Percentiles rank a stretch among this genome's conserved stretches.
Evolutionary conservation across 2,888 invertebrate genomes (phyloP).

Genomic region (Dynastes hyllus): DNA sequence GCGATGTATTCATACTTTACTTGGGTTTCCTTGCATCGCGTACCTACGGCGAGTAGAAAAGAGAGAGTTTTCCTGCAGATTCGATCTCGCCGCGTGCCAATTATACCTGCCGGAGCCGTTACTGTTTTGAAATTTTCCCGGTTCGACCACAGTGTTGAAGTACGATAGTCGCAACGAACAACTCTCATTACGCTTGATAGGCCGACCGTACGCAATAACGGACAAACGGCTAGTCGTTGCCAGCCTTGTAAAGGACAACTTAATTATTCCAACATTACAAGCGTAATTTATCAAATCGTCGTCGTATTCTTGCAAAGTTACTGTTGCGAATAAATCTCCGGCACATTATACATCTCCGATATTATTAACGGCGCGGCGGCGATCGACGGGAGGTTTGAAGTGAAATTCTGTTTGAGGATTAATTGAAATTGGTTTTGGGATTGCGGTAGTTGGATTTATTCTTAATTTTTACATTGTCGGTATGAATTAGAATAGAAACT

Average conservation of each 20-base stretch:
- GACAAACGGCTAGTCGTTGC: slow-evolving; percentile 14
- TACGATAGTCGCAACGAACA: slow-evolving; percentile 17
- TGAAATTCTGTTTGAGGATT: no score
- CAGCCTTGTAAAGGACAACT: slow-evolving; percentile 36
- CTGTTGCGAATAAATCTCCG: neutral
- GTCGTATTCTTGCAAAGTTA: neutral
- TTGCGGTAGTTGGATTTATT: no score
- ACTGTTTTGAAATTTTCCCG: slow-evolving; percentile 18
- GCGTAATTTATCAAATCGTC: slow-evolving; percentile 23
- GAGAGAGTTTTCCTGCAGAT: slow-evolving; percentile 30
- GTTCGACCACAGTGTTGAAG: slow-evolving; percentile 11
- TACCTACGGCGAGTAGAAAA: slow-evolving; percentile 1
- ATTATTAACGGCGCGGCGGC: neutral
- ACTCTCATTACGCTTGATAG: slow-evolving; percentile 24
- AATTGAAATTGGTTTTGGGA: no score
- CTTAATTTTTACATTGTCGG: no score
- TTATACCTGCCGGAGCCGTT: slow-evolving; percentile 19
- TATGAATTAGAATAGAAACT: no score
- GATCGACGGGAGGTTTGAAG: neutral
- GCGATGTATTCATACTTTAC: neutral
- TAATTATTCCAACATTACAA: slow-evolving; percentile 30
- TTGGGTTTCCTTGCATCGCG: neutral
- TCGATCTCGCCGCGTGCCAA: slow-evolving; percentile 29
- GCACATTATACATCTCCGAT: neutral
- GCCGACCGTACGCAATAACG: slow-evolving; percentile 1